These are phyloP conservation scores for Phortica magna DNA, from an alignment of 2,888 invertebrate genomes.

Conservation along the genomic window DNA sequence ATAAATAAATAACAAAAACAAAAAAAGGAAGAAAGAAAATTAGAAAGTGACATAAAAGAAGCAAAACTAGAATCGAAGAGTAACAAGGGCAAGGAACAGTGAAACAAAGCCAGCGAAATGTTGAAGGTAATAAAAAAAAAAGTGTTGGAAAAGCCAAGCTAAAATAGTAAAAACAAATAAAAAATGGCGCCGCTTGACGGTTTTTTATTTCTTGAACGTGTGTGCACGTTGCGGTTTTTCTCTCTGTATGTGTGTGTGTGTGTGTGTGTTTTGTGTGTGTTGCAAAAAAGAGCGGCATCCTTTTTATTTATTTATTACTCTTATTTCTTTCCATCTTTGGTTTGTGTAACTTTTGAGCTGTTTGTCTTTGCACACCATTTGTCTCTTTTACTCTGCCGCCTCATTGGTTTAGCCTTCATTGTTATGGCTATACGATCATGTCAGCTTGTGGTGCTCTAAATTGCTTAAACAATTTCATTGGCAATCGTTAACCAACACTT, in stretches of 20 bases:
- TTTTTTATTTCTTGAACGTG: constrained; percentile 28
- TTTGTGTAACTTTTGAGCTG: neutral
- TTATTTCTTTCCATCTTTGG: constrained; percentile 5
- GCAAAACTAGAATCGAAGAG: constrained; percentile 1
- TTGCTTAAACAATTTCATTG: neutral
- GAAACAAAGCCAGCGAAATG: neutral
- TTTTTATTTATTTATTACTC: constrained; percentile 27
- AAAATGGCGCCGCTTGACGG: constrained; percentile 7
- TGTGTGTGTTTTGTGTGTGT: neutral
- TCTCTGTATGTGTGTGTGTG: neutral
- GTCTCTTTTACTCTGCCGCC: neutral
- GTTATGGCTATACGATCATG: neutral
- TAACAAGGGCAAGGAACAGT: neutral
- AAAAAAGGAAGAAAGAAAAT: constrained; percentile 29
- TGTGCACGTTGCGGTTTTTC: constrained; percentile 17
- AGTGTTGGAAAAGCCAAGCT: constrained; percentile 1
- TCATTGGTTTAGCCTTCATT: neutral
- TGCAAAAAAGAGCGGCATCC: constrained; percentile 4
- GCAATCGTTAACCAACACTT: neutral
- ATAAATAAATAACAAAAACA: constrained; percentile 37
- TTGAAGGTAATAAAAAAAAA: constrained; percentile 5
- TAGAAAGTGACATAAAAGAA: neutral
- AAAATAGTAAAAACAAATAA: constrained; percentile 25
- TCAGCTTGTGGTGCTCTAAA: neutral
- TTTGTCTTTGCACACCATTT: neutral